Conservation (phyloP, 2,113 vertebrate genomes). For the Blennius ocellaris region DNA sequence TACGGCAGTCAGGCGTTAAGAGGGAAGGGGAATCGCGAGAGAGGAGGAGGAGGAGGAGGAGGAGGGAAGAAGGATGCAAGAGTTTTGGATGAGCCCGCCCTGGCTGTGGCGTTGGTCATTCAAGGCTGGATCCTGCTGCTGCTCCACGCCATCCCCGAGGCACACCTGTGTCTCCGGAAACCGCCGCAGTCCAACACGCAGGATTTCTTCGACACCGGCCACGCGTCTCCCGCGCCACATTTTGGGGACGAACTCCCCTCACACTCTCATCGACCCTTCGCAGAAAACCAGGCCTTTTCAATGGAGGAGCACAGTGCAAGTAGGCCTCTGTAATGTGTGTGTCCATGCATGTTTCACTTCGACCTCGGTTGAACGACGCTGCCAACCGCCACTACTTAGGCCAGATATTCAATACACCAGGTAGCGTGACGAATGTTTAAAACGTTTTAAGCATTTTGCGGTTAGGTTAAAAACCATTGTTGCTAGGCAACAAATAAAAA, state of each 20-base stretch:
- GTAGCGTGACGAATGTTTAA: neutral
- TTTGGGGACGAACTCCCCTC: constrained; percentile 90
- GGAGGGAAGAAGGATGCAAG: constrained; percentile 85
- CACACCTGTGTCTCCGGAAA: constrained; percentile 89
- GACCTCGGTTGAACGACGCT: neutral
- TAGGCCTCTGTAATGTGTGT: constrained; percentile 67
- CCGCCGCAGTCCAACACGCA: constrained; percentile 85
- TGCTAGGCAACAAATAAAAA: constrained; percentile 55
- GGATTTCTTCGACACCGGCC: constrained; percentile 93
- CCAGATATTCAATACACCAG: constrained; percentile 1
- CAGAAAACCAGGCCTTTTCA: constrained; percentile 95
- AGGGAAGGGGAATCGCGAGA: constrained; percentile 53
- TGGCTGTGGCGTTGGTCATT: constrained; percentile 92
- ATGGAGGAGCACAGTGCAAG: constrained; percentile 95
- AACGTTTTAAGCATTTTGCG: constrained; percentile 17
- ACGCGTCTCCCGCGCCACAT: constrained; percentile 85
- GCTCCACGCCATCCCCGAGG: constrained; percentile 93
- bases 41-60: constrained; percentile 75
- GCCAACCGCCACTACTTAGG: neutral
- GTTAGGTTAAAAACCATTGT: constrained; percentile 20
- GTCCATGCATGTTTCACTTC: neutral
- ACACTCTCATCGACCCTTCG: constrained; percentile 88
- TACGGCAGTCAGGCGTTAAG: constrained; percentile 86
- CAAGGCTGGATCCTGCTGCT: constrained; percentile 96
- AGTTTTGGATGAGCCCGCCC: constrained; percentile 91